Evolutionary conservation across 2,888 invertebrate genomes (phyloP), one percentile per base, ranked within the genome.

Genomic region (Chloroclysta siterata): DNA sequence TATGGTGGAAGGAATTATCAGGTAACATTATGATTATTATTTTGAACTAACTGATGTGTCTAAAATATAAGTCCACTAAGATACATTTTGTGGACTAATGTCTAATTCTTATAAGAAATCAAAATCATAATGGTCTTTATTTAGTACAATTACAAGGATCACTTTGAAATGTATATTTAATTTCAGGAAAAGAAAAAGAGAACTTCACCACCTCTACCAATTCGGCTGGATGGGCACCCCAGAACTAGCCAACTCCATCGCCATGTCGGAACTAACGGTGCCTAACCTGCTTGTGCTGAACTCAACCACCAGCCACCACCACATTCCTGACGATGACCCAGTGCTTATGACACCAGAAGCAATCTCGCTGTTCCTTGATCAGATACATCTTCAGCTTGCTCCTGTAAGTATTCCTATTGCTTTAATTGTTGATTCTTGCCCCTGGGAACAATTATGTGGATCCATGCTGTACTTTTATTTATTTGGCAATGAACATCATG

Each of bases 221-320:
- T 99, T 99, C 92, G 98, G 98, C 44, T 99, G 99, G 99, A 95
- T 98, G 85, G 98, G 97, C 0, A 96, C 95, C 70, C 96, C 97
- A 3, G 97, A 98, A 59, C 93, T 99, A 69, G 98, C 98, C 11
- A 99, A 98, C 90, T 97, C 97, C 60, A 98, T 99, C 77, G 98
- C 97, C 11, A 97, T 99, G 97, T 95, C 95, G 67, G 95, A 96
- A 69, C 88, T 98, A 72, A 95, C 96, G 0, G 93, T 97, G 33
- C 99, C 99, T 0, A 96, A 97, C 87, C 87, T 99, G 59, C 91
- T 99, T 58, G 98, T 99, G 0, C 94, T 99, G 57, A 98, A 99
- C 87, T 97, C 98, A 0, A 96, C 97, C 13, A 97, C 98, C 2
- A 97, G 97, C 84, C 97, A 98, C 81, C 98, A 98, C 89, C 98